These are phyloP conservation scores for Bos javanicus DNA, from an alignment of 2,113 vertebrate genomes.

Conservation along the genomic window DNA sequence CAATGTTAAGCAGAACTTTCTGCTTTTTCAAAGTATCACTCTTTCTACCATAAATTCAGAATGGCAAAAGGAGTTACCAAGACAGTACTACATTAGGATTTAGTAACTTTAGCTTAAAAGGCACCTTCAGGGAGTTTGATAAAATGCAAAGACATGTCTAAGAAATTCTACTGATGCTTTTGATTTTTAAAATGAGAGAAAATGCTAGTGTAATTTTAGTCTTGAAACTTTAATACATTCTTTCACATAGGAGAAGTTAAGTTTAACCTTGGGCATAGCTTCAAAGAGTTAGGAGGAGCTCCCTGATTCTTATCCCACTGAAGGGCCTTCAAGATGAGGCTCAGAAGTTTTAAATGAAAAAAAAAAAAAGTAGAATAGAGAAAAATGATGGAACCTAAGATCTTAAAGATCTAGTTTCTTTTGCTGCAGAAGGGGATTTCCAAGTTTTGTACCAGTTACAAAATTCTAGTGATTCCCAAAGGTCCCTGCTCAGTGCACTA, in stretches of 20 bases:
- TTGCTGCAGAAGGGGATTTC: conserved; percentile 15
- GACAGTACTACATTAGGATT: neutral
- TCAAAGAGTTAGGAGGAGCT: neutral
- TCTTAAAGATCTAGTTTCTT: conserved; percentile 10
- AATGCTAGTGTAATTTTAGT: conserved; percentile 4
- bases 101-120: neutral
- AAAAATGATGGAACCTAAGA: neutral
- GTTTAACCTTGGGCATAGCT: neutral
- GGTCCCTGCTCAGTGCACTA: neutral
- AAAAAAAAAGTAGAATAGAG: neutral
- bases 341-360: conserved; percentile 7
- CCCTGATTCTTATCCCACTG: neutral
- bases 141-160: neutral
- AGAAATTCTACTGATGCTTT: neutral
- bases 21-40: neutral
- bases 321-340: neutral
- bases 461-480: conserved; percentile 31
- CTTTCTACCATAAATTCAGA: neutral
- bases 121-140: neutral
- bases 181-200: conserved; percentile 31
- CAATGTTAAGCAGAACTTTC: neutral
- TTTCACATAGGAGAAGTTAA: neutral
- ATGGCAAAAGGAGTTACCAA: neutral
- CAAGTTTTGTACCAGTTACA: neutral
- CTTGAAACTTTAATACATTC: neutral